Evolutionary conservation across 1,140 invertebrate genomes (phyloP).

Genomic region (Xylocopa sonorina): DNA sequence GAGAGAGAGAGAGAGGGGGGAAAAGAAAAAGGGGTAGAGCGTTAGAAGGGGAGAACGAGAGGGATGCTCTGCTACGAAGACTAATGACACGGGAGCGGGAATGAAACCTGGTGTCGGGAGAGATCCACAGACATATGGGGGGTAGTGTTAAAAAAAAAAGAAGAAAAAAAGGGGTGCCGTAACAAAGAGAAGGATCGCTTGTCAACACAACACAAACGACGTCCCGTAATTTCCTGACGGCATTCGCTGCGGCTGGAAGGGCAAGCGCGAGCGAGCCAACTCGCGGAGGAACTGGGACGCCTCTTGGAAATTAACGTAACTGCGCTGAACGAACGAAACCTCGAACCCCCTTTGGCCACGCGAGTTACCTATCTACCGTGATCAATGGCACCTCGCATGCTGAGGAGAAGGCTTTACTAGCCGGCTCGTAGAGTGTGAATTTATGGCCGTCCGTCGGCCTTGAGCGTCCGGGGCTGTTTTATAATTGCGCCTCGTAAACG

Average conservation of each 20-base stretch:
- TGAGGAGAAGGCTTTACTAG: slow-evolving; percentile 34
- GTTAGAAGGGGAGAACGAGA: neutral
- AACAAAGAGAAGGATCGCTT: slow-evolving; percentile 55
- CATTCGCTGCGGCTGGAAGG: slow-evolving; percentile 32
- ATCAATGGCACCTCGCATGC: slow-evolving; percentile 62
- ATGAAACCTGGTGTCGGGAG: neutral
- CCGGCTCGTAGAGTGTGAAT: slow-evolving; percentile 46
- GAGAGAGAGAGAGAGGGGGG: no score
- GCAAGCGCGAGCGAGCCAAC: slow-evolving; percentile 28
- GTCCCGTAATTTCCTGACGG: slow-evolving; percentile 62
- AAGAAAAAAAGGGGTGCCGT: slow-evolving; percentile 15
- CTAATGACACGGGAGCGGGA: slow-evolving; percentile 31
- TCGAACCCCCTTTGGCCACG: slow-evolving; percentile 36
- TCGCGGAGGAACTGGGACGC: slow-evolving; percentile 54
- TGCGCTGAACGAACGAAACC: slow-evolving; percentile 47
- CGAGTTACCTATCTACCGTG: slow-evolving; percentile 51
- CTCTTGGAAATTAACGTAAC: slow-evolving; percentile 65
- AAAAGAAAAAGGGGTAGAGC: neutral
- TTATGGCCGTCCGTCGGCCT: slow-evolving; percentile 55
- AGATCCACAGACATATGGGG: neutral
- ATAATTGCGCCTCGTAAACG: slow-evolving; percentile 37
- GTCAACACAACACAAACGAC: slow-evolving; percentile 54
- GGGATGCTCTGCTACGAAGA: slow-evolving; percentile 11
- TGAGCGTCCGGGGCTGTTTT: slow-evolving; percentile 28
- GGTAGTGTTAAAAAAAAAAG: slow-evolving; percentile 6